Evolutionary conservation across 1,140 invertebrate genomes (phyloP), one percentile per base, ranked within the genome.

Genomic region (Heliconius congener): DNA sequence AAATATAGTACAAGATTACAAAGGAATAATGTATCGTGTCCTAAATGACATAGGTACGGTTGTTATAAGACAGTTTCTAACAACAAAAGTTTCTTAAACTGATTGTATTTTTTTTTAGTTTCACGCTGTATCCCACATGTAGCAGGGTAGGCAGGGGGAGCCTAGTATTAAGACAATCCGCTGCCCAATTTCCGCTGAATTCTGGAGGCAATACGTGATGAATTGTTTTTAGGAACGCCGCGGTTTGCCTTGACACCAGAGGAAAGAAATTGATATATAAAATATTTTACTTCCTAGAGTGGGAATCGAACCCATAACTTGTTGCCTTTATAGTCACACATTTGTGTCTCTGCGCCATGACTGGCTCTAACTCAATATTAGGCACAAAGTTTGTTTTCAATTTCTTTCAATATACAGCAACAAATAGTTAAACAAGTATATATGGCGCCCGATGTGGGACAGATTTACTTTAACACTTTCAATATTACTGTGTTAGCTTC

Each of bases 391-490:
- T 66, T 66, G 30, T 27, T 66, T 27, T 66, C 60, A 66, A 66
- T 66, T 27, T 66, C 9, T 23, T 66, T 27, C 60, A 66, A 66
- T 66, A 66, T 30, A 66, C 23, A 66, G 23, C n/a, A 27, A 30
- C 13, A 66, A 5, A 9, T 27, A 27, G 23, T 30, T 27, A 27
- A 66, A 66, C 27, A 66, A 66, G 60, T 4, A 30, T 13, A 30
- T 66, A 66, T 87, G 85, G 83, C 83, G 83, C 85, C 85, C 85
- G 81, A 74, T 77, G 81, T 84, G 83, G 82, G 77, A 50, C 80
- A 34, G 46, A 42, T 50, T 81, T 75, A 74, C 39, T 66, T 46
- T 57, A 57, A 23, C n/a, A 57, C 55, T 55, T 19, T 27, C 55
- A 27, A 57, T 60, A 60, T 76, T 50, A 76, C n/a, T 16, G 60